Conservation (phyloP, 1,140 invertebrate species). For the Berghia stephanieae region DNA sequence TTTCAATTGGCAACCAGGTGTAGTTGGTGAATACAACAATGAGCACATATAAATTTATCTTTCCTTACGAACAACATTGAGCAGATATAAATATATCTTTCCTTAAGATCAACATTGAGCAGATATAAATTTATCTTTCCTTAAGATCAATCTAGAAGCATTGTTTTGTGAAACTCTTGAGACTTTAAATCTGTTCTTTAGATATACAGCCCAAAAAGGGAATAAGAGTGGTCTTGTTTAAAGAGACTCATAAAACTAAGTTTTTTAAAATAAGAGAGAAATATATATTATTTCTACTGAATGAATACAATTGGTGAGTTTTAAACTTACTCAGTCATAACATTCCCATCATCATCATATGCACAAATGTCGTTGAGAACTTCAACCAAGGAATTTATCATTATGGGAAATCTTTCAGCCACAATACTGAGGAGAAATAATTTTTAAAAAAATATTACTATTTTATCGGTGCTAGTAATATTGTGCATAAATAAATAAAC, state of each 20-base stretch:
- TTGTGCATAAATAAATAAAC: neutral
- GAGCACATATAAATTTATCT: no score
- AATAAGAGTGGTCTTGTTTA: neutral
- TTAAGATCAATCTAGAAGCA: no score
- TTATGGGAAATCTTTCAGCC: conserved; percentile 77
- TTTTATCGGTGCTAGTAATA: no score
- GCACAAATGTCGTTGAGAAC: conserved; percentile 83
- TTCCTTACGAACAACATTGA: no score
- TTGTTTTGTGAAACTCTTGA: no score
- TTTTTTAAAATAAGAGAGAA: neutral
- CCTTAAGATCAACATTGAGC: no score
- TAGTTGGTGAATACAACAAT: no score
- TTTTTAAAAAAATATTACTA: no score
- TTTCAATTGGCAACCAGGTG: no score
- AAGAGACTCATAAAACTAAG: neutral
- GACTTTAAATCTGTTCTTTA: neutral
- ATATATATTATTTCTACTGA: neutral
- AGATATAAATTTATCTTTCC: no score
- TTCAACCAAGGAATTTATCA: conserved; percentile 82
- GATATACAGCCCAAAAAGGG: neutral
- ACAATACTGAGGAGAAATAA: conserved; percentile 70
- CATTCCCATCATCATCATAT: conserved; percentile 76
- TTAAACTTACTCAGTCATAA: conserved; percentile 75
- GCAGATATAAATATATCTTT: no score
- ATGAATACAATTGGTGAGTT: neutral